A percentile compares a stretch with the other conserved stretches of the same genome.
These are phyloP conservation scores for Gisinianus flammeolus DNA, from an alignment of 2,888 invertebrate species.

Conservation along the genomic window DNA sequence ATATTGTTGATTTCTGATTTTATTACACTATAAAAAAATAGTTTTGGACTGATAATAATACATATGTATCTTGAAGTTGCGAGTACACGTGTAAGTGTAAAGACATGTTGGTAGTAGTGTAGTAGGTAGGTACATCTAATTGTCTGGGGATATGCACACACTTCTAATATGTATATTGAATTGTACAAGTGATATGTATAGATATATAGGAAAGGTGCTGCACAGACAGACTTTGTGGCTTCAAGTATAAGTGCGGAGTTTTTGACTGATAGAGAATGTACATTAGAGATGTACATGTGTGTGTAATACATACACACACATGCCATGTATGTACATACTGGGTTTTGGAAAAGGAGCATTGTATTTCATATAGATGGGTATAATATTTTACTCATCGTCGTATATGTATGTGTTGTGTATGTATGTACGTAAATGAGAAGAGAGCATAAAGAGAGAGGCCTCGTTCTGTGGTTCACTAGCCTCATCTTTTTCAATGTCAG, in stretches of 20 bases:
- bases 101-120: too few species aligned
- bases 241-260: neutral
- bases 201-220: neutral
- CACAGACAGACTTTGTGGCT: neutral
- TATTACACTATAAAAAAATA: neutral
- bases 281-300: neutral
- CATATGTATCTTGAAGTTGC: too few species aligned
- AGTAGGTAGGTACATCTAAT: too few species aligned
- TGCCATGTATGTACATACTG: too few species aligned
- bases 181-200: too few species aligned
- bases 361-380: neutral
- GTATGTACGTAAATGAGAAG: neutral
- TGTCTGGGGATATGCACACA: too few species aligned
- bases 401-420: neutral
- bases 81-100: too few species aligned
- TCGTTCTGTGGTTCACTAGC: conserved; percentile 49
- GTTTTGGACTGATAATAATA: neutral
- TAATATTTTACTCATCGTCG: neutral
- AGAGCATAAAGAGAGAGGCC: neutral
- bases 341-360: neutral
- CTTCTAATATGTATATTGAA: too few species aligned
- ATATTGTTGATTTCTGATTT: neutral
- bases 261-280: neutral
- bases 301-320: neutral
- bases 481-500: conserved; percentile 50